Conservation (phyloP, 2,113 vertebrate species). For the Pyxicephalus adspersus region DNA sequence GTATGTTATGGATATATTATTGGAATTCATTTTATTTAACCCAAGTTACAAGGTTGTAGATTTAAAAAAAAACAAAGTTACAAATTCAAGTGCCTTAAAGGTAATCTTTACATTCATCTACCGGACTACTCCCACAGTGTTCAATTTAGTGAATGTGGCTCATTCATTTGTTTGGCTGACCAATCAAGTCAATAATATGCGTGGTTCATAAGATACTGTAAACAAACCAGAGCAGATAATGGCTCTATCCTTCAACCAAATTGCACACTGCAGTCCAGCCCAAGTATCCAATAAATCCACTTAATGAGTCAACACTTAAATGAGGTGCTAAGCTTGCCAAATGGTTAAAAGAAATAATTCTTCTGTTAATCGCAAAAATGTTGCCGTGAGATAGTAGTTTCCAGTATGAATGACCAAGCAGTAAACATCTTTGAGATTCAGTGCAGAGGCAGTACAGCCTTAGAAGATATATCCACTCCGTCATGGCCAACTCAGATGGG, state of each 20-base stretch:
- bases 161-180: background rate
- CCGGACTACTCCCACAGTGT: background rate
- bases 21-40: too few relatives aligned
- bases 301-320: slow-evolving; percentile 45
- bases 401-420: background rate
- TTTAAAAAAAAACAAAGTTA: too few relatives aligned
- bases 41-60: too few relatives aligned
- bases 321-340: slow-evolving; percentile 9
- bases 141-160: background rate
- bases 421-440: slow-evolving; percentile 2
- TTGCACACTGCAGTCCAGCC: slow-evolving; percentile 1
- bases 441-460: background rate
- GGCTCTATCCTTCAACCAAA: slow-evolving; percentile 17
- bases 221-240: slow-evolving; percentile 24
- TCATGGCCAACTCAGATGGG: background rate
- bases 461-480: slow-evolving; percentile 9
- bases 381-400: background rate
- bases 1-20: too few relatives aligned
- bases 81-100: too few relatives aligned
- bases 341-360: slow-evolving; percentile 46
- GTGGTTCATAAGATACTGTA: slow-evolving; percentile 24
- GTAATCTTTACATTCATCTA: background rate
- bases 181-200: background rate
- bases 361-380: slow-evolving; percentile 31
- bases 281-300: slow-evolving; percentile 45